A percentile compares a stretch with the other conserved stretches of the same genome.
Conservation (phyloP, 2,797 vertebrate species). For the Cyclopterus lumpus region DNA sequence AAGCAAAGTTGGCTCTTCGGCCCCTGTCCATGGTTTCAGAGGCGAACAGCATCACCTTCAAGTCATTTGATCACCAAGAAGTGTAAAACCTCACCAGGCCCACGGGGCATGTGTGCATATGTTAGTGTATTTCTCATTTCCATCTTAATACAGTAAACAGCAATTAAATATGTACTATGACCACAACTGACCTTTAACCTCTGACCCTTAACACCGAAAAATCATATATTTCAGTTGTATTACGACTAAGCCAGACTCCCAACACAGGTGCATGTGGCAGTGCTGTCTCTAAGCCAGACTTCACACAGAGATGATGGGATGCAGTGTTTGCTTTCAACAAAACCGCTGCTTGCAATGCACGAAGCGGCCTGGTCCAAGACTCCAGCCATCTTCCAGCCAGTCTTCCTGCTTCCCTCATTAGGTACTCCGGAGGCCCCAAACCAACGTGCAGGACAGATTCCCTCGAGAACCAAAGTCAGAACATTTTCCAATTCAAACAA, state of each 20-base stretch:
- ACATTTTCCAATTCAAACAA: constrained; percentile 55
- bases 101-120: background rate
- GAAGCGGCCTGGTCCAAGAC: constrained; percentile 34
- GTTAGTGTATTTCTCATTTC: background rate
- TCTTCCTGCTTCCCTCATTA: constrained; percentile 63
- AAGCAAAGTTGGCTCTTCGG: background rate
- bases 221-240: background rate
- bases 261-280: constrained; percentile 57
- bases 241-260: constrained; percentile 14
- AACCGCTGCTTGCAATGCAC: constrained; percentile 35
- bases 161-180: background rate
- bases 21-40: background rate
- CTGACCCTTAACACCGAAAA: background rate
- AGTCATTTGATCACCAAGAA: background rate
- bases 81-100: background rate
- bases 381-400: constrained; percentile 51
- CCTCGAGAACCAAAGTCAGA: constrained; percentile 17
- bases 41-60: background rate
- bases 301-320: constrained; percentile 12
- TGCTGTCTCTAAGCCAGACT: constrained; percentile 9
- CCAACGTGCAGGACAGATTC: constrained; percentile 38
- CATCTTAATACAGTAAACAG: background rate
- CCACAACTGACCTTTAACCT: background rate
- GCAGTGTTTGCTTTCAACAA: constrained; percentile 29
- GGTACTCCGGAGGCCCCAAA: constrained; percentile 23